phyloP scores from a whole-genome alignment of 53 echinoderm and acorn worm genomes.

The Paelopatides confundens region DNA sequence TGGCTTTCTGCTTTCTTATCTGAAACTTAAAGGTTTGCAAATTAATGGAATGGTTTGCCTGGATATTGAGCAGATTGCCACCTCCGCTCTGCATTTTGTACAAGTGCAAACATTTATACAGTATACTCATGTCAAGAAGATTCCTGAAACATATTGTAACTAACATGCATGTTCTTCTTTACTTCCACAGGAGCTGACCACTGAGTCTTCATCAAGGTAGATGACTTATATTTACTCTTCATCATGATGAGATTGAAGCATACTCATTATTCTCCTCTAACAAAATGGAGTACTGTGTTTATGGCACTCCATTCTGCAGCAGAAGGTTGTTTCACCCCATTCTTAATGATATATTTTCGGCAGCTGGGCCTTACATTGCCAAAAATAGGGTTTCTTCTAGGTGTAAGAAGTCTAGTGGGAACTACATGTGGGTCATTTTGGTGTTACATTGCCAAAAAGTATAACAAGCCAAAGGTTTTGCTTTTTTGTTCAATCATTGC shows the following conservation, averaged over 20 bases:
- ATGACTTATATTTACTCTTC: background rate
- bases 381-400: slow-evolving; percentile 81
- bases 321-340: slow-evolving; percentile 84
- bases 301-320: slow-evolving; percentile 81
- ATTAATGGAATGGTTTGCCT: no score
- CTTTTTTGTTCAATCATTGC: slow-evolving; percentile 73
- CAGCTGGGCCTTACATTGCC: slow-evolving; percentile 81
- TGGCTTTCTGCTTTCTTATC: no score
- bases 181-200: background rate
- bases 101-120: no score
- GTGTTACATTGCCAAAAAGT: slow-evolving; percentile 66
- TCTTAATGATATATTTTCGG: slow-evolving; percentile 82
- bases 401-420: slow-evolving; percentile 68
- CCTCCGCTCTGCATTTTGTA: no score
- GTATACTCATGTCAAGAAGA: background rate
- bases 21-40: no score
- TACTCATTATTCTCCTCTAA: slow-evolving; percentile 61
- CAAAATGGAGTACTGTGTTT: slow-evolving; percentile 74
- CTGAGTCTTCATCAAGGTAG: background rate
- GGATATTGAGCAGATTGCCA: no score
- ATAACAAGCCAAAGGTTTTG: slow-evolving; percentile 65
- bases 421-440: slow-evolving; percentile 75
- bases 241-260: slow-evolving; percentile 79
- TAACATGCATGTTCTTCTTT: background rate
- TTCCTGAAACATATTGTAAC: background rate